Percentiles rank a stretch among this genome's conserved stretches.
Evolutionary conservation across 1,140 invertebrate genomes (phyloP).

Genomic region (Pogonomyrmex barbatus): DNA sequence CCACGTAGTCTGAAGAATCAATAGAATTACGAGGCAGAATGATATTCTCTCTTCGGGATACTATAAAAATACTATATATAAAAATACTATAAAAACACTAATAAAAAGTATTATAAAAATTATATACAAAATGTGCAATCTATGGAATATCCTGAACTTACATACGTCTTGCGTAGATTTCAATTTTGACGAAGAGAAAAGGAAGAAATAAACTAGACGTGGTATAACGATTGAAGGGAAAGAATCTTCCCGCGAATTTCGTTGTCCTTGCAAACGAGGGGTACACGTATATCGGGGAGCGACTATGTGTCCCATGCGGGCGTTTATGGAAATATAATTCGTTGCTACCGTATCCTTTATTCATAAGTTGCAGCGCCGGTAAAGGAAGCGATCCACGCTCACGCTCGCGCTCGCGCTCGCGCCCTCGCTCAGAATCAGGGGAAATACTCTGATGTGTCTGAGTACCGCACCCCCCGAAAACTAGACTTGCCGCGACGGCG

Average conservation of each 20-base stretch:
- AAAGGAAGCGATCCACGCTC: conserved; percentile 47
- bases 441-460: not conserved
- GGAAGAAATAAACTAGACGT: conserved; percentile 24
- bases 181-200: conserved; percentile 24
- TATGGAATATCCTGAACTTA: not conserved
- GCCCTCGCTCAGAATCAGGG: not conserved
- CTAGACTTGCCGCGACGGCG: conserved; percentile 18
- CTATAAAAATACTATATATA: not conserved
- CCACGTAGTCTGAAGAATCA: not conserved
- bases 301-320: conserved; percentile 64
- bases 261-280: conserved; percentile 43
- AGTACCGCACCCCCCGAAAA: conserved; percentile 7
- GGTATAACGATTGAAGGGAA: conserved; percentile 36
- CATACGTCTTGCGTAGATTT: conserved; percentile 23
- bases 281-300: conserved; percentile 43
- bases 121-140: too few species aligned
- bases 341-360: conserved; percentile 70
- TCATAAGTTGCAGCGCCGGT: conserved; percentile 66
- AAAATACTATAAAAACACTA: too few species aligned
- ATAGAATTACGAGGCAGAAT: not conserved
- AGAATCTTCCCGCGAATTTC: conserved; percentile 54
- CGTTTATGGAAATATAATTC: conserved; percentile 77
- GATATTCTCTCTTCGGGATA: not conserved
- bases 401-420: conserved; percentile 25
- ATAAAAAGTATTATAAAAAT: not conserved